phyloP scores from a whole-genome alignment of 2,888 invertebrate genomes.

The Tipula lateralis region DNA sequence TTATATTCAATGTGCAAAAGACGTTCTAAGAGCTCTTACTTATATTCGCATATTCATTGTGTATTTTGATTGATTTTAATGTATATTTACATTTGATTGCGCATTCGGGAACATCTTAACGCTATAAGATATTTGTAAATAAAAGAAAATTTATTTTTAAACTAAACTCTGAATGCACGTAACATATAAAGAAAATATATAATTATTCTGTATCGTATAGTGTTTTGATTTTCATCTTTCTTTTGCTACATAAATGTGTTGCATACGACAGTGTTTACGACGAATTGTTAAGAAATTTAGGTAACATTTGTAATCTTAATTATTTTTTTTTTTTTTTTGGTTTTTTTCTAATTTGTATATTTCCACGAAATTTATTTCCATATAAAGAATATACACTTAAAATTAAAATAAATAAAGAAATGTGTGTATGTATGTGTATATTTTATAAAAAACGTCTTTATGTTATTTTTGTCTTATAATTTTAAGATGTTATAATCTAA shows the following conservation, averaged over 20 bases:
- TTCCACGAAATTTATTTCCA: neutral
- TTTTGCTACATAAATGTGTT: neutral
- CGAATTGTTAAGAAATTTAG: neutral
- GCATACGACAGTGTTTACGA: neutral
- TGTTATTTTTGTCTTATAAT: neutral
- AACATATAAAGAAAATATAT: neutral
- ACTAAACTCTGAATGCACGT: neutral
- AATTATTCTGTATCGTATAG: neutral
- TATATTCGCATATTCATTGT: neutral
- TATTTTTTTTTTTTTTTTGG: neutral
- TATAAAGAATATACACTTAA: constrained; percentile 12
- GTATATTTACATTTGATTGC: neutral
- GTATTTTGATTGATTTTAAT: neutral
- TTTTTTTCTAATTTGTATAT: neutral
- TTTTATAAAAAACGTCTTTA: neutral
- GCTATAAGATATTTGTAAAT: constrained; percentile 9
- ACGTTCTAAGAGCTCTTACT: too few relatives aligned
- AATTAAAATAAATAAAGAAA: neutral
- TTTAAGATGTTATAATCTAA: constrained; percentile 19
- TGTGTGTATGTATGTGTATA: neutral
- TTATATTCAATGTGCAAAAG: too few relatives aligned
- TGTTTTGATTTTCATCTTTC: neutral
- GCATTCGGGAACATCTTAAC: neutral
- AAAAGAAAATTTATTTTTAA: constrained; percentile 1
- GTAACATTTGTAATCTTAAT: neutral